Evolutionary conservation across 2,888 invertebrate species (phyloP), one percentile per base, ranked within the genome.

Genomic region (Drosophila fulvimacula): DNA sequence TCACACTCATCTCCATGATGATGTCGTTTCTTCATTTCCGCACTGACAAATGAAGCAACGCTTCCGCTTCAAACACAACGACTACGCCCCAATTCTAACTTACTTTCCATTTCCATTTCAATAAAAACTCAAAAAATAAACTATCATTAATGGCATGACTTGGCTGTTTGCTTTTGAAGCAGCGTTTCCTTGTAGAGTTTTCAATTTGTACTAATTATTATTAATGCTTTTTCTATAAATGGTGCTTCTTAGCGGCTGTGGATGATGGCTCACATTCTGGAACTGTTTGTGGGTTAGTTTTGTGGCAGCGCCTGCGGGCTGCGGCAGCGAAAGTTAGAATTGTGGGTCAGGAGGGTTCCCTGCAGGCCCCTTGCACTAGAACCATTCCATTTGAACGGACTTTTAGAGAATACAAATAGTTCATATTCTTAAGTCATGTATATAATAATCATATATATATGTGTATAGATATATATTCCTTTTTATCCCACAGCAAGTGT

Each of bases 201-300:
- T 27, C 53, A 81, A 57, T 56, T 52, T 71, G 34, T 56, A 74
- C 87, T 87, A 84, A 84, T 84, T 87, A 76, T 84, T 87, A 84
- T 84, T 84, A 84, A 84, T 84, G 87, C 30, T 70, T 73, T 59
- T 62, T 51, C 34, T 69, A 69, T 74, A 81, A 86, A 73, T 66
- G 68, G 60, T 62, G 57, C 6, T 41, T 46, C 41, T 24, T 24
- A 57, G 32, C 34, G 48, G 34, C 30, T 27, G 34, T 21, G 13
- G 38, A 66, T 70, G 66, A 49, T 62, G 71, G 36, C 24, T 52
- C 34, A n/a, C 27, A 36, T 39, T 55, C 36, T n/a, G 10, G 9
- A 36, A 30, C 10, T n/a, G 15, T 27, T 30, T 24, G 27, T 17
- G 44, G 19, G 21, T 19, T 48, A 19, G 41, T 17, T 46, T 10